These are phyloP conservation scores for Lucinisca nassula DNA, from an alignment of 2,888 invertebrate species.

Conservation along the genomic window DNA sequence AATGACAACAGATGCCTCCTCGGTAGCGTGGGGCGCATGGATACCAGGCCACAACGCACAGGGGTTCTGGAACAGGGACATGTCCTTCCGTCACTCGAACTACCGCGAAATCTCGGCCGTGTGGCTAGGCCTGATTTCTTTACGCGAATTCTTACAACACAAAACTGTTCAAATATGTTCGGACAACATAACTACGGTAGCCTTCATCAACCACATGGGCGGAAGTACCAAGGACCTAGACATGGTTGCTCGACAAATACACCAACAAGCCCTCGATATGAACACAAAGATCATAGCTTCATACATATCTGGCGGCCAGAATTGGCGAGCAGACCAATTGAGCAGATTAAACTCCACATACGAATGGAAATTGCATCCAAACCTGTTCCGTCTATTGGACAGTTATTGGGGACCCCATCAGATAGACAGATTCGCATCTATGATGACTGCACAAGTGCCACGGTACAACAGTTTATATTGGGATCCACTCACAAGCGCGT, in stretches of 20 bases:
- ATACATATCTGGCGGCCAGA: background rate
- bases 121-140: background rate
- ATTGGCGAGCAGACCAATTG: background rate
- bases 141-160: background rate
- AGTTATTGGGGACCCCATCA: background rate
- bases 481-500: background rate
- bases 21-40: slow-evolving; percentile 10
- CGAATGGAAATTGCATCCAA: slow-evolving; percentile 12
- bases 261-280: slow-evolving; percentile 6
- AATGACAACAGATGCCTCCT: slow-evolving; percentile 2
- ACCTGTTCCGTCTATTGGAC: background rate
- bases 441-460: background rate
- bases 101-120: slow-evolving; percentile 12
- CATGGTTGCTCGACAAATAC: slow-evolving; percentile 4
- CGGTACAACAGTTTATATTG: background rate
- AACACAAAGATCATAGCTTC: background rate
- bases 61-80: background rate
- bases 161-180: slow-evolving; percentile 8
- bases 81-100: slow-evolving; percentile 8
- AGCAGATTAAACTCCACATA: background rate
- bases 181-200: slow-evolving; percentile 4
- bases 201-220: slow-evolving; percentile 12
- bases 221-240: slow-evolving; percentile 3
- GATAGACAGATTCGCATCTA: background rate
- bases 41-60: background rate